A percentile compares a stretch with the other conserved stretches of the same genome.
Conservation (phyloP, 2,888 invertebrate species). For the Eristalinus sepulchralis region DNA sequence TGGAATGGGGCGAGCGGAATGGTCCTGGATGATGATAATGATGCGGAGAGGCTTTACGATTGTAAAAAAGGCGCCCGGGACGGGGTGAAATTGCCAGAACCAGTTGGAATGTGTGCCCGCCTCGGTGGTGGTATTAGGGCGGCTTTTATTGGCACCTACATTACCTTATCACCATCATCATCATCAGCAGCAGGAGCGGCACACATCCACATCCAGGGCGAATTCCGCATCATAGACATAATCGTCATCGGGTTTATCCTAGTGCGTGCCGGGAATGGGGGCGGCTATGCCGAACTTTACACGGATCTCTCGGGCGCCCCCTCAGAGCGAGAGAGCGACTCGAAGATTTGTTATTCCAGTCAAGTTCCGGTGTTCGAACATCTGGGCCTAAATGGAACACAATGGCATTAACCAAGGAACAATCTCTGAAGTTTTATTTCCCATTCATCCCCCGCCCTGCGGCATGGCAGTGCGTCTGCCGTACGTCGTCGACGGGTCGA, state of each 20-base stretch:
- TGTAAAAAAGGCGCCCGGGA: constrained; percentile 52
- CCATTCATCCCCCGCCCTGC: background rate
- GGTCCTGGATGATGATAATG: constrained; percentile 60
- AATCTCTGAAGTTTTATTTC: constrained; percentile 59
- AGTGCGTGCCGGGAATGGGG: constrained; percentile 19
- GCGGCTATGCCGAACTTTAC: constrained; percentile 1
- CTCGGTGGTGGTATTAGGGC: constrained; percentile 56
- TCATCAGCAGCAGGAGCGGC: constrained; percentile 38
- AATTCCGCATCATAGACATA: constrained; percentile 46
- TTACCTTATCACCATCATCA: constrained; percentile 67
- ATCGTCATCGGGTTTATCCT: constrained; percentile 61
- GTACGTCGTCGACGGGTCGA: constrained; percentile 2
- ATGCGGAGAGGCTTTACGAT: constrained; percentile 62
- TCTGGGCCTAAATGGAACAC: constrained; percentile 66
- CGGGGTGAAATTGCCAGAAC: constrained; percentile 64
- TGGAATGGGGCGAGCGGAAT: constrained; percentile 37
- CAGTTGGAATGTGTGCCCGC: constrained; percentile 58
- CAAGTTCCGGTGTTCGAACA: constrained; percentile 64
- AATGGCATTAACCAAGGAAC: constrained; percentile 61
- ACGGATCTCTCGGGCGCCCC: constrained; percentile 1
- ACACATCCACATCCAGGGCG: constrained; percentile 5
- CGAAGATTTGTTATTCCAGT: constrained; percentile 67
- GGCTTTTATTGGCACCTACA: constrained; percentile 68
- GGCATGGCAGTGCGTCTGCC: background rate
- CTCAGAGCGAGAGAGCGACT: background rate